These are phyloP conservation scores for Scarus forsteni DNA, from an alignment of 2,797 vertebrate species.

Conservation along the genomic window DNA sequence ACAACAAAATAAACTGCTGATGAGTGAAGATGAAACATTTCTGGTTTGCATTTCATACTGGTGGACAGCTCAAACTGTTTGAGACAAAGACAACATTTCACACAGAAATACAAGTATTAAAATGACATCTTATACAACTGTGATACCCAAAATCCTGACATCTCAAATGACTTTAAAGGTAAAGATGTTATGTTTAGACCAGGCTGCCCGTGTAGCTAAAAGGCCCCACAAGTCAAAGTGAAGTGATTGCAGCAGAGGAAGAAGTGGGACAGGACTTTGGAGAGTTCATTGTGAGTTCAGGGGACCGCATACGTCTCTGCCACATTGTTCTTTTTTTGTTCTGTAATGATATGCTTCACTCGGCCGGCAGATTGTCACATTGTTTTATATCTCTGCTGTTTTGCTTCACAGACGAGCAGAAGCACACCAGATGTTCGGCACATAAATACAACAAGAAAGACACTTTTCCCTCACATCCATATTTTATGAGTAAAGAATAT, in stretches of 20 bases:
- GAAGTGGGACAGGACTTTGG: conserved; percentile 24
- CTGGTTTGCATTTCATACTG: too few species aligned
- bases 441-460: conserved; percentile 28
- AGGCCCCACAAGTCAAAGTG: not conserved
- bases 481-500: conserved; percentile 12
- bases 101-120: too few species aligned
- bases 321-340: conserved; percentile 1
- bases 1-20: too few species aligned
- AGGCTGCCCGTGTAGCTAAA: not conserved
- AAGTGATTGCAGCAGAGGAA: conserved; percentile 6
- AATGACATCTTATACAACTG: too few species aligned
- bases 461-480: not conserved
- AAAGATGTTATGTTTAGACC: too few species aligned
- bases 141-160: too few species aligned
- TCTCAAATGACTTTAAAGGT: too few species aligned
- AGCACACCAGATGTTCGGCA: conserved; percentile 38
- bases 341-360: conserved; percentile 32
- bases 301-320: conserved; percentile 6
- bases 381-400: conserved; percentile 37
- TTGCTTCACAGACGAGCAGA: conserved; percentile 33
- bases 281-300: conserved; percentile 36
- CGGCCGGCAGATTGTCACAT: conserved; percentile 47
- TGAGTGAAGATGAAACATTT: too few species aligned
- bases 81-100: too few species aligned
- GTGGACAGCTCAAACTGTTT: too few species aligned